These are phyloP conservation scores for Lithosia quadra DNA, from an alignment of 2,888 invertebrate species.

Conservation along the genomic window DNA sequence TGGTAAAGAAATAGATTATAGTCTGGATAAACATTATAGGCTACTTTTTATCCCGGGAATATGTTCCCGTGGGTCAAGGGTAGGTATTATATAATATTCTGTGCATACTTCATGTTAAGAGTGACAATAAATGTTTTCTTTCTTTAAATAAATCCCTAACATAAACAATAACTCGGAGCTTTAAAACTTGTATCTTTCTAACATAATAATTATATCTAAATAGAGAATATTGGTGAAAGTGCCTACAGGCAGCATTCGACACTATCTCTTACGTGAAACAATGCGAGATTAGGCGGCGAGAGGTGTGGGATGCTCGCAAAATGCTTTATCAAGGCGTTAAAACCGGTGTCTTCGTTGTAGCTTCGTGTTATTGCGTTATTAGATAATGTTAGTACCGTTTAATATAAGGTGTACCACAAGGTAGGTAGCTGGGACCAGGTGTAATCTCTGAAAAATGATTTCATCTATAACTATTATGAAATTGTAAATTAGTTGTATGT, in stretches of 20 bases:
- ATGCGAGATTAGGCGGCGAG: conserved; percentile 40
- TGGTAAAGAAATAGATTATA: no score
- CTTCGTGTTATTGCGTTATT: conserved; percentile 54
- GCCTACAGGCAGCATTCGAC: conserved; percentile 50
- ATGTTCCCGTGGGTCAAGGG: no score
- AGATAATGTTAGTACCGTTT: conserved; percentile 44
- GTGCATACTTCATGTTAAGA: no score
- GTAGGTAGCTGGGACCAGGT: conserved; percentile 50
- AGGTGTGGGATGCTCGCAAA: conserved; percentile 37
- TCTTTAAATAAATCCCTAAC: no score
- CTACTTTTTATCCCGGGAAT: no score
- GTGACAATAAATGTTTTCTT: no score
- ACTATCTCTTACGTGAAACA: conserved; percentile 51
- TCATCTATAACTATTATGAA: no score
- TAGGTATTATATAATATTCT: no score
- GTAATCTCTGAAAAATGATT: no score
- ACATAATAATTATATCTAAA: conserved; percentile 52
- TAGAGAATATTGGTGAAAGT: conserved; percentile 51
- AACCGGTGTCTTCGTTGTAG: conserved; percentile 48
- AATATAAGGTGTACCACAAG: conserved; percentile 51
- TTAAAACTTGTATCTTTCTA: conserved; percentile 40
- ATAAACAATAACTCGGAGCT: no score
- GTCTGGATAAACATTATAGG: no score
- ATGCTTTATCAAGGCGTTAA: conserved; percentile 53
- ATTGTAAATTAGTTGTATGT: no score